Evolutionary conservation across 2,888 invertebrate genomes (phyloP).

Genomic region (Stenoptilia bipunctidactyla): DNA sequence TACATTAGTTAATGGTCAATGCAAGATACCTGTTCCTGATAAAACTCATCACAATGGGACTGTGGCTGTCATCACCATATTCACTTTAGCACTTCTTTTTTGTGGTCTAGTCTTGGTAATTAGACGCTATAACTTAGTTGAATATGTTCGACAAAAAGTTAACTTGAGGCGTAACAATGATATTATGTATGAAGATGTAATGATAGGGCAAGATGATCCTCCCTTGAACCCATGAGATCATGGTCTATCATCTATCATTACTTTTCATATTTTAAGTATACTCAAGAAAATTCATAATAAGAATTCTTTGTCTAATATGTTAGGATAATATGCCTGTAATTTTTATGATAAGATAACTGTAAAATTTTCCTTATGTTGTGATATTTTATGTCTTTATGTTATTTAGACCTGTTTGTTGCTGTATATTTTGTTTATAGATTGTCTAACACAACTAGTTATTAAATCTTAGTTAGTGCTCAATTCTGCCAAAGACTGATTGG

Average conservation of each 20-base stretch:
- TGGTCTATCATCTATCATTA: too few relatives aligned
- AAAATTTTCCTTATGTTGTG: neutral
- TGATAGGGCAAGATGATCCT: slow-evolving; percentile 67
- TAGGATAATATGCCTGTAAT: too few relatives aligned
- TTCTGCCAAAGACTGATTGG: slow-evolving; percentile 52
- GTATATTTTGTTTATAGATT: neutral
- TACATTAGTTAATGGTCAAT: slow-evolving; percentile 31
- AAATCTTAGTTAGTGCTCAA: slow-evolving; percentile 38
- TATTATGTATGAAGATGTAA: slow-evolving; percentile 66
- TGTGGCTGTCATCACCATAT: slow-evolving; percentile 40
- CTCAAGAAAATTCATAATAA: too few relatives aligned
- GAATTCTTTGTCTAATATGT: too few relatives aligned
- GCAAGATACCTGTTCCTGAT: slow-evolving; percentile 22
- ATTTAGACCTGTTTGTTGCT: neutral
- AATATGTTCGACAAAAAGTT: slow-evolving; percentile 49
- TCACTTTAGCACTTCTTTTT: slow-evolving; percentile 46
- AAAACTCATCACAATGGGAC: slow-evolving; percentile 31
- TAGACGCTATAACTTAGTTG: slow-evolving; percentile 55
- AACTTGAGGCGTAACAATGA: slow-evolving; percentile 47
- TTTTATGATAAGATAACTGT: too few relatives aligned
- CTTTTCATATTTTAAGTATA: too few relatives aligned
- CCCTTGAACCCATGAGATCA: slow-evolving; percentile 49
- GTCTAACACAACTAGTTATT: neutral
- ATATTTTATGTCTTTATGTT: neutral
- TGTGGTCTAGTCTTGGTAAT: slow-evolving; percentile 49